Conservation (phyloP, 2,888 invertebrate genomes). For the Drosophila kambysellisi region DNA sequence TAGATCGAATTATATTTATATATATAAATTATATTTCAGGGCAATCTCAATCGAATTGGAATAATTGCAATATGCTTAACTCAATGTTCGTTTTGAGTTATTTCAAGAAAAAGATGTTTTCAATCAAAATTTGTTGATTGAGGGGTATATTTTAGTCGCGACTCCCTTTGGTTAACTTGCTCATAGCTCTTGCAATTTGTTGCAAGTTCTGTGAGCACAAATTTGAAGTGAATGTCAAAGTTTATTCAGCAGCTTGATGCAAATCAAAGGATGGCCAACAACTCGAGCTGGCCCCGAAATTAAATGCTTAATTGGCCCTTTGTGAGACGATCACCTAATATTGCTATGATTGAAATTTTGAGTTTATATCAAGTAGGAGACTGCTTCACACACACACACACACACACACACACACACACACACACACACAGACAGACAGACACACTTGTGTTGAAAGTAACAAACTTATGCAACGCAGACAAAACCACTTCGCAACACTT, state of each 20-base stretch:
- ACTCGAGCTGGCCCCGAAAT: background rate
- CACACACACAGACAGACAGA: background rate
- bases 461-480: background rate
- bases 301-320: background rate
- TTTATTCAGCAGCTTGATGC: background rate
- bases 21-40: background rate
- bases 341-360: background rate
- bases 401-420: background rate
- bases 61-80: background rate
- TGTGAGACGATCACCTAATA: background rate
- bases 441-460: background rate
- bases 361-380: background rate
- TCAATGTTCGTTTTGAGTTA: background rate
- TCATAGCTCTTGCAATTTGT: background rate
- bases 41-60: background rate
- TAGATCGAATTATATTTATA: background rate
- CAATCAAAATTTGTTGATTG: background rate
- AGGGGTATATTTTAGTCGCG: background rate
- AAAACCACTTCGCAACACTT: background rate
- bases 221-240: background rate
- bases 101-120: too few species aligned
- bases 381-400: background rate
- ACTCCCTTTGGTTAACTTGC: background rate
- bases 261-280: background rate
- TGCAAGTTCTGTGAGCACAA: background rate